Evolutionary conservation across 2,797 vertebrate species (phyloP).

Genomic region (Aeoliscus strigatus): DNA sequence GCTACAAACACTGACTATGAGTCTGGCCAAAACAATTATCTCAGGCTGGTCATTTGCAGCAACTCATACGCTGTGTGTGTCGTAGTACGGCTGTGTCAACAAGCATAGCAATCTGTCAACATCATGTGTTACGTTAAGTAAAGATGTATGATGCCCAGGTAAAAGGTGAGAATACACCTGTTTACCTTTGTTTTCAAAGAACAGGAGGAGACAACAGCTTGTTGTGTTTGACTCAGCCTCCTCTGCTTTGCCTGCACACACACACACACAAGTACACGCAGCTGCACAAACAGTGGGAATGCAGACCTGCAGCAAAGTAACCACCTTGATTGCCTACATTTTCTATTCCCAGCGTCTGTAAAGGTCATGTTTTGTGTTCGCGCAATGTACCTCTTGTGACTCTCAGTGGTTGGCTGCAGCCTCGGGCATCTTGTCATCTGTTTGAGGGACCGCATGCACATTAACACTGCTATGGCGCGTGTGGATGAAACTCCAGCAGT

Average conservation of each 20-base stretch:
- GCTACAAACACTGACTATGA: slow-evolving; percentile 19
- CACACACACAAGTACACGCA: slow-evolving; percentile 41
- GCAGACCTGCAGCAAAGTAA: slow-evolving; percentile 8
- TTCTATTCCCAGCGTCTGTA: slow-evolving; percentile 27
- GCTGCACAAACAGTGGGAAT: slow-evolving; percentile 68
- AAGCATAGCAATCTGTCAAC: slow-evolving; percentile 59
- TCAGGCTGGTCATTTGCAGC: slow-evolving; percentile 44
- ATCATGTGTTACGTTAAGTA: slow-evolving; percentile 67
- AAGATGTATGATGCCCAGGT: slow-evolving; percentile 37
- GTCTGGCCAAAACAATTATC: slow-evolving; percentile 39
- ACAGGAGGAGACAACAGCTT: slow-evolving; percentile 38
- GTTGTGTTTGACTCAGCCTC: slow-evolving; percentile 22
- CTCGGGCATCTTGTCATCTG: slow-evolving; percentile 12
- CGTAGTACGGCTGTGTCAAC: slow-evolving; percentile 63
- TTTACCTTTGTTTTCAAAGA: slow-evolving; percentile 46
- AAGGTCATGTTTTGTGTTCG: slow-evolving; percentile 23
- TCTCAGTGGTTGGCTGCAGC: slow-evolving; percentile 16
- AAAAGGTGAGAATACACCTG: slow-evolving; percentile 37
- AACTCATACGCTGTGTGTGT: slow-evolving; percentile 24
- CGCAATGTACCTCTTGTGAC: slow-evolving; percentile 22
- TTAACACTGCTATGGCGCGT: neutral
- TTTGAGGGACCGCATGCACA: slow-evolving; percentile 10
- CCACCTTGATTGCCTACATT: slow-evolving; percentile 37
- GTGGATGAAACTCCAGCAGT: neutral
- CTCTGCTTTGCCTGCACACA: slow-evolving; percentile 34